These are phyloP conservation scores for Ornithorhynchus anatinus DNA, from an alignment of 2,113 vertebrate genomes.

Conservation along the genomic window DNA sequence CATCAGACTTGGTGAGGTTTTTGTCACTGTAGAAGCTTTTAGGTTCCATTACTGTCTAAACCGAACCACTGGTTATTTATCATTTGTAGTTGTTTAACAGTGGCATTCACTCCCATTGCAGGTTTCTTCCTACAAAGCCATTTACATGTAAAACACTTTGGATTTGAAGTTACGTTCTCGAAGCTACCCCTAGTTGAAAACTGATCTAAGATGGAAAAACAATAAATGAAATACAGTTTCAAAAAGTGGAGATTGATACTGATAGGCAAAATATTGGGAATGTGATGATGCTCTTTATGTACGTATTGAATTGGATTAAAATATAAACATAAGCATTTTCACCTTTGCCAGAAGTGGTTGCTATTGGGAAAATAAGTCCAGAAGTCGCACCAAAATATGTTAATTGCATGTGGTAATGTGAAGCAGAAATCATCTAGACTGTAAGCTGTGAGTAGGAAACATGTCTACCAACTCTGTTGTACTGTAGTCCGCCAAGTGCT, in stretches of 20 bases:
- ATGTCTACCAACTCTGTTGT: no score
- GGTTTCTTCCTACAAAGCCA: not conserved
- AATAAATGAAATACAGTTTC: not conserved
- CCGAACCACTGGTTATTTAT: slow-evolving; percentile 54
- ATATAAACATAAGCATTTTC: no score
- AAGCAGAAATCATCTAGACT: no score
- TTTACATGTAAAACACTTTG: not conserved
- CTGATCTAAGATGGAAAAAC: not conserved
- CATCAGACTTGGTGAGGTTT: slow-evolving; percentile 41
- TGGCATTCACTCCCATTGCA: slow-evolving; percentile 32
- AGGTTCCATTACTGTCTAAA: slow-evolving; percentile 59
- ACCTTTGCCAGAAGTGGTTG: no score
- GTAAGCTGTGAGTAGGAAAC: no score
- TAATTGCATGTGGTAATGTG: no score
- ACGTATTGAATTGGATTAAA: no score
- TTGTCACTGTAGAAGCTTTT: slow-evolving; percentile 65
- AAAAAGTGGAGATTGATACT: not conserved
- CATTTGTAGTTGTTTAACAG: slow-evolving; percentile 55
- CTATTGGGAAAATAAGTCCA: no score
- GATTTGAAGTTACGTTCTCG: not conserved
- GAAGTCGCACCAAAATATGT: no score
- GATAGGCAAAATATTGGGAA: no score
- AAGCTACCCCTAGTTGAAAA: slow-evolving; percentile 2
- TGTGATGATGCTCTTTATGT: no score
- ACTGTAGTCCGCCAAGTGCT: no score